A percentile compares a stretch with the other conserved stretches of the same genome.
phyloP scores from a whole-genome alignment of 2,113 vertebrate species.

The Pelvicachromis taeniatus region DNA sequence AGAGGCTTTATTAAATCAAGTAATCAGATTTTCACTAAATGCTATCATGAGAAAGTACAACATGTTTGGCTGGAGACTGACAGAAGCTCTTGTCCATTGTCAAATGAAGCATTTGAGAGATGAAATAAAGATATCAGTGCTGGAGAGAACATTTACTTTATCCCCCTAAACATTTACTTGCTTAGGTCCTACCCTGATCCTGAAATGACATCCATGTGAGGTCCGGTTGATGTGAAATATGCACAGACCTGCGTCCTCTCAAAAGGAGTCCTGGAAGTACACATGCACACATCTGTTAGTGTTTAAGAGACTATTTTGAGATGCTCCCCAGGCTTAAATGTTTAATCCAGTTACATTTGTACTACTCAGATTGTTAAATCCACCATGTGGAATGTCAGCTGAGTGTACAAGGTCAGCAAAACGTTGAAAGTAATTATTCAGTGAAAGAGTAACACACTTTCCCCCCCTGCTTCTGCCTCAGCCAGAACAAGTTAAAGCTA shows the following conservation, averaged over 20 bases:
- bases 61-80: not conserved
- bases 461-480: not conserved
- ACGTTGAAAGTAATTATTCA: constrained; percentile 10
- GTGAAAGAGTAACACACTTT: not conserved
- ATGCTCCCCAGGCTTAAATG: constrained; percentile 2
- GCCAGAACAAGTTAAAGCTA: not conserved
- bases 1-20: not conserved
- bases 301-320: constrained; percentile 1
- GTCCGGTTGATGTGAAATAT: not conserved
- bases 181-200: not conserved
- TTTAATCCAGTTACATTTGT: constrained; percentile 43
- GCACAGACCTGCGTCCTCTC: not conserved
- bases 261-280: not conserved
- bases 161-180: not conserved
- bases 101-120: not conserved
- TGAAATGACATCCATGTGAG: not conserved
- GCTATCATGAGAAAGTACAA: not conserved
- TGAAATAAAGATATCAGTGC: not conserved
- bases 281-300: not conserved
- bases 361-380: constrained; percentile 34
- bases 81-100: not conserved
- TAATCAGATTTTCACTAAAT: not conserved
- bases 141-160: not conserved
- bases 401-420: constrained; percentile 19
- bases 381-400: constrained; percentile 24